Evolutionary conservation across 2,113 vertebrate species (phyloP), one percentile per base, ranked within the genome.

Genomic region (Macquaria australasica): DNA sequence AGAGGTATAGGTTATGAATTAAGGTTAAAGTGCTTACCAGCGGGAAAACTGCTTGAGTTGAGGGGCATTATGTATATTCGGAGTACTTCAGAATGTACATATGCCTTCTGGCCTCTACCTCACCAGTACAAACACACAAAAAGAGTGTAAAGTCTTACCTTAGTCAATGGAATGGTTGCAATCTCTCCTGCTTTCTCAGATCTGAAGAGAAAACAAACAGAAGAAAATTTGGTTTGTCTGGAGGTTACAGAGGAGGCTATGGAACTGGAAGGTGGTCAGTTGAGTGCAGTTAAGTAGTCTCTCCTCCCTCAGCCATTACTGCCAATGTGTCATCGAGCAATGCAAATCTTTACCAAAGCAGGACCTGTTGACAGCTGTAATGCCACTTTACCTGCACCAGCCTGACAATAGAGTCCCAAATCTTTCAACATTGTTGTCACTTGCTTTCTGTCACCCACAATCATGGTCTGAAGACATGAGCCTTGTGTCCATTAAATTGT

Each of bases 161-260:
- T 94, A 2, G 94, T 95, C 75, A 95, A 79, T 3, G 93, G 94
- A 64, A 96, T 94, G 50, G 93, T 95, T 25, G 94, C 93, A 41
- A 96, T 95, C 86, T 96, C 94, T 64, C 93, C 94, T 37, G 93
- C 94, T 81, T 91, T 95, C 75, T 94, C 94, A 31, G 94, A 92
- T 34, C 93, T 95, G 69, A 64, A 10, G 50, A 15, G 55, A 73
- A 41, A 72, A 82, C 51, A 77, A 64, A 78, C 50, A 90, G 20
- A 66, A 48, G 43, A 25, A 51, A 15, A 8, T 25, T 55, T 18
- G 39, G 39, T 64, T 81, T 37, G 43, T 48, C 6, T 76, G n/a
- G 23, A 20, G 66, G 37, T 45, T 39, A 55, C 25, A 60, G 23
- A 64, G 23, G 23, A 41, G 31, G 23, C 34, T 18, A 16, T 55